A percentile compares a stretch with the other conserved stretches of the same genome.
phyloP scores from a whole-genome alignment of 1,140 invertebrate genomes.

The Oedothorax gibbosus region DNA sequence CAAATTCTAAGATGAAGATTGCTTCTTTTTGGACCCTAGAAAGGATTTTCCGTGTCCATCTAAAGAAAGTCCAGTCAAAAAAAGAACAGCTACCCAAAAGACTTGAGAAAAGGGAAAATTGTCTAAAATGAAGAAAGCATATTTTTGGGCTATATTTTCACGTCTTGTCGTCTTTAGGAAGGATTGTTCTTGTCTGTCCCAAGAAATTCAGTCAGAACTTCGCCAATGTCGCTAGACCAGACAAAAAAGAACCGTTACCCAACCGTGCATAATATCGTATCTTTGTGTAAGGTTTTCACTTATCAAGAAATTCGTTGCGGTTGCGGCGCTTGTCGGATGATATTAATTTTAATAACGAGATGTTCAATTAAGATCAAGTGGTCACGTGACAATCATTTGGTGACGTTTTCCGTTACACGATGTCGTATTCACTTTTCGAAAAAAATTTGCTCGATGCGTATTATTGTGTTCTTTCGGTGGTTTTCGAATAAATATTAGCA shows the following conservation, averaged over 20 bases:
- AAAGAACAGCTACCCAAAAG: no score
- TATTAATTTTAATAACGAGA: conserved; percentile 52
- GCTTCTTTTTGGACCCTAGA: no score
- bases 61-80: no score
- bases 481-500: no score
- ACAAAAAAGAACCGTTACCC: no score
- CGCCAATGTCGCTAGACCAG: conserved; percentile 31
- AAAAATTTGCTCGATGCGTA: no score
- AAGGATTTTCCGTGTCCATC: no score
- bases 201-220: not conserved
- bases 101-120: not conserved
- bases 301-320: conserved; percentile 34
- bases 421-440: not conserved
- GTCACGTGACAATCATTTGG: conserved; percentile 42
- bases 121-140: not conserved
- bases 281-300: conserved; percentile 17
- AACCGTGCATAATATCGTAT: not conserved
- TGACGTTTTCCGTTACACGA: conserved; percentile 10
- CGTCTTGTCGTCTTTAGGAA: not conserved
- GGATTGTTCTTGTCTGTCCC: not conserved
- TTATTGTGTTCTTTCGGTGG: no score
- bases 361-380: conserved; percentile 56
- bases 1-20: no score
- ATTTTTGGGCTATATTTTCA: not conserved
- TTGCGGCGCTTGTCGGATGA: conserved; percentile 47